Base-by-base conservation (phyloP, 2,797 vertebrate genomes). In the Bucorvus abyssinicus region DNA sequence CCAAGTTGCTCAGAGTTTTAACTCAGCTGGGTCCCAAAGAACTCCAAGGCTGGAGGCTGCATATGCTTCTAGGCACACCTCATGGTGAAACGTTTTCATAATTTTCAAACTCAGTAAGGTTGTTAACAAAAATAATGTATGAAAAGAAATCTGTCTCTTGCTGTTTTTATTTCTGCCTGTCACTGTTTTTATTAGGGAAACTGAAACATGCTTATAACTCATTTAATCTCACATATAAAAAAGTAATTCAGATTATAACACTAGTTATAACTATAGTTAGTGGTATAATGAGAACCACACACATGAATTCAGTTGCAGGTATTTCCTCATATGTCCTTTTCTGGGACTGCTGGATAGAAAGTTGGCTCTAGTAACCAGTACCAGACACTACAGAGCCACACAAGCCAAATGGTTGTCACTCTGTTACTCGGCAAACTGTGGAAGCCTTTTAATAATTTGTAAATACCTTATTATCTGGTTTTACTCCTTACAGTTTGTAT, bases 71-170 rank as follows among this genome's bases (percentile, higher is more conserved):
- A 18, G 12, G 42, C 30, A 79, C 40, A 42, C 17, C 8, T 55
- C 17, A 68, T 1, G 1, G 29, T 14, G 30, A 80, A 86, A 67
- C 1, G 0, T 18, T 64, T 71, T 44, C 5, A 52, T 27, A 2
- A 15, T 49, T 85, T 91, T 73, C 57, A 49, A 77, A 60, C 10
- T 74, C 47, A 30, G 12, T 15, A 67, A 77, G 5, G 14, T 16
- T 30, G 27, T 47, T 30, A 4, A 3, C 13, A 47, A 57, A 36
- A 23, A 21, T 11, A 38, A 26, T 45, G 9, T 45, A 45, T 65
- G 16, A 13, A 60, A 59, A 32, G 4, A 55, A 47, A 42, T 49
- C 15, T 36, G 4, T 53, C 13, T 44, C 16, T 60, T 17, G 21
- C 13, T 34, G 18, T 2, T 78, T 68, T 56, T 45, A 60, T 73